These are phyloP conservation scores for Tonatia bakeri DNA, from an alignment of 2,113 vertebrate species.

Conservation along the genomic window DNA sequence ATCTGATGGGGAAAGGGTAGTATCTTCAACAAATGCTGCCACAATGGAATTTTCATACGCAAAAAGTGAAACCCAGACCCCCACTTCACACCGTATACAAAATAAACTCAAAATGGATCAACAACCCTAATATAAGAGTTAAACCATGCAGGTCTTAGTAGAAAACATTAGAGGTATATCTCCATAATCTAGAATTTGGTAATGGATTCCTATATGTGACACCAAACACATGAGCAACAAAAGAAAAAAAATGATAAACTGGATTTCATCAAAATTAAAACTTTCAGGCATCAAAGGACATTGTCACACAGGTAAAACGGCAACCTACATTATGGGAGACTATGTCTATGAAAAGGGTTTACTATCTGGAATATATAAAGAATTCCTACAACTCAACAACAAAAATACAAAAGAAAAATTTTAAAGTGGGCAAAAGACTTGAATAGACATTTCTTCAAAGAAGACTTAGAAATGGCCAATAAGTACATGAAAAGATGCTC, in stretches of 20 bases:
- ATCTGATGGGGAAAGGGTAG: neutral
- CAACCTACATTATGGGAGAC: neutral
- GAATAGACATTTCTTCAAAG: no score
- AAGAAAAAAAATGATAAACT: neutral
- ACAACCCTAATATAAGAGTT: neutral
- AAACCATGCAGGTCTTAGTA: neutral
- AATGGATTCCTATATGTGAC: neutral
- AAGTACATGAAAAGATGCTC: neutral
- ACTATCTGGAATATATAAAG: neutral
- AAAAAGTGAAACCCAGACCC: neutral
- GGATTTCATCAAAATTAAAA: neutral
- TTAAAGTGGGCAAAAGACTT: neutral
- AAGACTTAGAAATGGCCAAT: neutral
- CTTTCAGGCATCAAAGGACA: neutral
- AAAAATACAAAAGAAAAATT: neutral
- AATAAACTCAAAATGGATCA: neutral
- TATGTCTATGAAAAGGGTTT: neutral
- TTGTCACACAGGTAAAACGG: neutral
- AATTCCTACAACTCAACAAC: neutral
- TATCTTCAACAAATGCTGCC: neutral
- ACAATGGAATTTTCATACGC: neutral
- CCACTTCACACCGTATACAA: neutral
- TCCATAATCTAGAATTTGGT: neutral
- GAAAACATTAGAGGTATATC: neutral
- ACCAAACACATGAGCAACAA: neutral